Evolutionary conservation across 1,140 invertebrate genomes (phyloP), one percentile per base, ranked within the genome.

Genomic region (Oryzaephilus surinamensis): DNA sequence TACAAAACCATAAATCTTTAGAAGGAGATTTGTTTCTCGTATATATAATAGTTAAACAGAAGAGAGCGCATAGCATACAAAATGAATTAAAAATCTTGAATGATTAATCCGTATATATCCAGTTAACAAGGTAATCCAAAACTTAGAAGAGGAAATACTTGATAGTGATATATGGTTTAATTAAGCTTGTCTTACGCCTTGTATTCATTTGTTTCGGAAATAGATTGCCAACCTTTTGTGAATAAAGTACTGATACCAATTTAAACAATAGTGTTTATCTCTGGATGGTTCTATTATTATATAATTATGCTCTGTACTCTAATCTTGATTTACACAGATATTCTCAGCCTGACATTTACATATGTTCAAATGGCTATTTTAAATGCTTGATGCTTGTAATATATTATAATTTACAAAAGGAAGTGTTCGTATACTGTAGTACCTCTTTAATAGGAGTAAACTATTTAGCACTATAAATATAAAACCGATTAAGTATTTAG

Each of bases 121-220:
- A 44, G 43, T 43, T 50, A 53, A 50, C 51, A 53, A 53, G 51
- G 45, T 53, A 50, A 50, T 51, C 46, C 46, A 38, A 46, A 51
- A 48, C 51, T 53, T 51, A 32, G 46, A 46, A 46, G 42, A 46
- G 44, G 49, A 50, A 46, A 36, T 42, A 38, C 45, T 48, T 53
- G 51, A 51, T 54, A 43, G 48, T 58, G 55, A 58, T 58, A 46
- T 58, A 58, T 56, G 44, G 50, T 56, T 58, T 58, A 58, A 58
- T 58, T 58, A 56, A 58, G 46, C 49, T 54, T 55, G 55, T 58
- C 55, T 54, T 56, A 54, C 48, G 50, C 51, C 43, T 52, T 58
- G 55, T 58, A 54, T 58, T 58, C 55, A 58, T 58, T 58, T 58
- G 55, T 58, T 58, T 56, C 48, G 47, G 52, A 58, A 58, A 56